Percentiles rank a stretch among this genome's conserved stretches.
These are phyloP conservation scores for Tinea trinotella DNA, from an alignment of 2,888 invertebrate species.

Conservation along the genomic window DNA sequence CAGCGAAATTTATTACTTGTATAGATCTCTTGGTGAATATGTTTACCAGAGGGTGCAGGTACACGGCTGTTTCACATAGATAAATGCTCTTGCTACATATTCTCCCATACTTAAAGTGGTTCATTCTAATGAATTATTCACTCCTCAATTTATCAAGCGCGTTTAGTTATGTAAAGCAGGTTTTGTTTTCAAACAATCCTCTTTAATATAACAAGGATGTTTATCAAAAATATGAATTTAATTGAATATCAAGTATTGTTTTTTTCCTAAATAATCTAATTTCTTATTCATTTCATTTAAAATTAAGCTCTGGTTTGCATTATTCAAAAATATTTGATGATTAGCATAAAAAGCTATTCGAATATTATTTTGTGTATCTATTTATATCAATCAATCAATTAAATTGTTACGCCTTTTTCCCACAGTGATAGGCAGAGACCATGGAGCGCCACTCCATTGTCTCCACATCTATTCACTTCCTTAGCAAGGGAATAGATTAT, in stretches of 20 bases:
- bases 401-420: too few species aligned
- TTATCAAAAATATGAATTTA: neutral
- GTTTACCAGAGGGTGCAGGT: slow-evolving; percentile 26
- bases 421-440: too few species aligned
- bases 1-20: slow-evolving; percentile 41
- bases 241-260: neutral
- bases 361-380: too few species aligned
- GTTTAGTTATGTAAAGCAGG: slow-evolving; percentile 15
- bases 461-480: too few species aligned
- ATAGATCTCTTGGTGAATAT: slow-evolving; percentile 32
- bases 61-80: neutral
- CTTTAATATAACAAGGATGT: neutral
- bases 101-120: neutral
- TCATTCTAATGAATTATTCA: slow-evolving; percentile 12
- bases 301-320: neutral
- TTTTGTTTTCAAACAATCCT: slow-evolving; percentile 12
- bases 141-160: slow-evolving; percentile 11
- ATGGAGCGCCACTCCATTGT: too few species aligned
- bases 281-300: too few species aligned
- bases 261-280: too few species aligned
- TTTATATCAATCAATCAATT: too few species aligned
- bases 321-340: neutral
- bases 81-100: slow-evolving; percentile 1
- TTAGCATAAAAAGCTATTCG: too few species aligned
- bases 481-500: too few species aligned